Conservation (phyloP, 2,113 vertebrate genomes). For the Strix uralensis region DNA sequence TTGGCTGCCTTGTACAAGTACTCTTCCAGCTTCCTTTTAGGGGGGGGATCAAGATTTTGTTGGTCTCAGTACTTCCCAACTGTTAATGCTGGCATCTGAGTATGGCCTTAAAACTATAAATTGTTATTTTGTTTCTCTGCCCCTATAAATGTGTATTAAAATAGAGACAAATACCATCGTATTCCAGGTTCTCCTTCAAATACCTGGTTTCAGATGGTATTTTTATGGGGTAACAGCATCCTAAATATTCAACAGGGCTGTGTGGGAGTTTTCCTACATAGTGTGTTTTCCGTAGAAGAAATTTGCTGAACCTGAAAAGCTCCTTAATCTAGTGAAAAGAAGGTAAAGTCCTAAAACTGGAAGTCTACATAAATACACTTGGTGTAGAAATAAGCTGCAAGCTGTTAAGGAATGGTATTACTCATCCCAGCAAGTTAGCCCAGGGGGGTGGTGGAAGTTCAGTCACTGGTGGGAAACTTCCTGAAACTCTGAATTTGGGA, state of each 20-base stretch:
- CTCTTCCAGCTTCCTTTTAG: neutral
- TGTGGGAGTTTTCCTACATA: neutral
- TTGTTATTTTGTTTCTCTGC: neutral
- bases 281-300: neutral
- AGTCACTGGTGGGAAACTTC: neutral
- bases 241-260: neutral
- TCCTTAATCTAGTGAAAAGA: neutral
- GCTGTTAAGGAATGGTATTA: neutral
- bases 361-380: rapidly evolving
- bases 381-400: neutral
- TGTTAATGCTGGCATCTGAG: neutral
- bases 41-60: neutral
- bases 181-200: neutral
- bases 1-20: rapidly evolving
- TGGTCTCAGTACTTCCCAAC: rapidly evolving
- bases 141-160: neutral
- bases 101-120: rapidly evolving
- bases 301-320: neutral
- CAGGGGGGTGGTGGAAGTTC: neutral
- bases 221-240: neutral
- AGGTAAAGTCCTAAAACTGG: neutral
- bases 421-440: neutral
- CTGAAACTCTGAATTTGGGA: neutral
- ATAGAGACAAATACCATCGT: too few species aligned
- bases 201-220: neutral